Conservation (phyloP, 2,113 vertebrate genomes). For the Morone saxatilis region DNA sequence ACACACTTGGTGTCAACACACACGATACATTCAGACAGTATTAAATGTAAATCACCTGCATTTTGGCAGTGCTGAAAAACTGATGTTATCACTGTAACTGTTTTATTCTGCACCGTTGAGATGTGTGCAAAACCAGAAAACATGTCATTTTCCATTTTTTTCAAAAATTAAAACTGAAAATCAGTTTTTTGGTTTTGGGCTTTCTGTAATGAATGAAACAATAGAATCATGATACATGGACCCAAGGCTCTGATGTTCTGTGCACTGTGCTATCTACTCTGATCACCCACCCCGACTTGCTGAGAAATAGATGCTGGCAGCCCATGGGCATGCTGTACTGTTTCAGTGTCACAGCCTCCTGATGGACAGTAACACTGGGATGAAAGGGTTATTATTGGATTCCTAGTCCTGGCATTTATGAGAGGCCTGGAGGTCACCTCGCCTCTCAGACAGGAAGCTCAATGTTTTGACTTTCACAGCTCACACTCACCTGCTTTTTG, state of each 20-base stretch:
- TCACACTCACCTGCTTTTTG: background rate
- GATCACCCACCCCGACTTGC: background rate
- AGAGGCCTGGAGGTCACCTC: background rate
- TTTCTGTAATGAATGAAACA: background rate
- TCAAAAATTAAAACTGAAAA: background rate
- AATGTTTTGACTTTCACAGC: background rate
- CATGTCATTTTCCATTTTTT: background rate
- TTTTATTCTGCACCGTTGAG: no score
- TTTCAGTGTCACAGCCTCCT: slow-evolving; percentile 5
- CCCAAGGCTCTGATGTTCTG: background rate
- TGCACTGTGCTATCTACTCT: background rate
- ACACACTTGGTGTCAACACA: no score
- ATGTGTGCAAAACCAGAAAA: no score
- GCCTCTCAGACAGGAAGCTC: slow-evolving; percentile 5
- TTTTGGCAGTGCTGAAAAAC: no score
- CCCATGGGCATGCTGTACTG: background rate
- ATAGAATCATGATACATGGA: background rate
- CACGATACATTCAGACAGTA: no score
- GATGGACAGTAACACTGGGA: background rate
- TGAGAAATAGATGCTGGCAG: slow-evolving; percentile 18
- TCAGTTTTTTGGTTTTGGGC: background rate
- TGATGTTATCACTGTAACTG: no score
- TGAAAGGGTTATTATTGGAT: slow-evolving; percentile 25
- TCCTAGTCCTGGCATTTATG: slow-evolving; percentile 35
- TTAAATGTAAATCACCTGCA: no score